Base-by-base conservation (phyloP, 2,888 invertebrate species). In the Dryococelus australis region DNA sequence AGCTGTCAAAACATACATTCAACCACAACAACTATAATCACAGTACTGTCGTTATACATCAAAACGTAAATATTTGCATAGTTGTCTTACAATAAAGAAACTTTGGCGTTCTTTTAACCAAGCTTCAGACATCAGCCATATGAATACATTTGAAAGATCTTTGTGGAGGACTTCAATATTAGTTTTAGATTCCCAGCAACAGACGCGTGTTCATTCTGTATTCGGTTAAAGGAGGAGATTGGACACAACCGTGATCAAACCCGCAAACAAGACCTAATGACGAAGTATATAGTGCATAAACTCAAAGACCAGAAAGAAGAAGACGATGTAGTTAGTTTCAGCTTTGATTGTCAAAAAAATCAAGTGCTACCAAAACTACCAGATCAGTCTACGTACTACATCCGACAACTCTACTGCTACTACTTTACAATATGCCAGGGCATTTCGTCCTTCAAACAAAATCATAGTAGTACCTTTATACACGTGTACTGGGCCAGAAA, bases 71-170 rank as follows among this genome's bases (percentile, higher is more conserved):
- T 65, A 65, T 65, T 20, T 65, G 65, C 65, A 65, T 5, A 65
- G 65, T 65, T 65, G 20, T 65, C 65, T 65, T 65, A 65, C 65
- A 65, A 65, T 65, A 65, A 65, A 65, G 16, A 65, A 20, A 16
- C 65, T 65, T 65, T 65, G 65, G 65, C 24, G 65, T 65, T 65
- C 65, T 65, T 65, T 65, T 35, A 81, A 81, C 81, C 35, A 81
- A 27, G 12, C 81, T 35, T 35, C 27, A 35, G 81, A 35, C 81
- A 35, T 81, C 35, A 35, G 35, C 27, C 27, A 65, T 65, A 65
- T 20, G 65, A 65, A 65, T 65, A 65, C 6, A 12, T 65, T 65
- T 12, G 10, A 65, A 65, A 65, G 65, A 65, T 65, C 65, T 65
- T 65, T 65, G 65, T 65, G 16, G 65, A 65, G 65, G 65, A 65